These are phyloP conservation scores for Hemicentrotus pulcherrimus DNA, from an alignment of 35 echinoderm and acorn worm species.

Conservation along the genomic window DNA sequence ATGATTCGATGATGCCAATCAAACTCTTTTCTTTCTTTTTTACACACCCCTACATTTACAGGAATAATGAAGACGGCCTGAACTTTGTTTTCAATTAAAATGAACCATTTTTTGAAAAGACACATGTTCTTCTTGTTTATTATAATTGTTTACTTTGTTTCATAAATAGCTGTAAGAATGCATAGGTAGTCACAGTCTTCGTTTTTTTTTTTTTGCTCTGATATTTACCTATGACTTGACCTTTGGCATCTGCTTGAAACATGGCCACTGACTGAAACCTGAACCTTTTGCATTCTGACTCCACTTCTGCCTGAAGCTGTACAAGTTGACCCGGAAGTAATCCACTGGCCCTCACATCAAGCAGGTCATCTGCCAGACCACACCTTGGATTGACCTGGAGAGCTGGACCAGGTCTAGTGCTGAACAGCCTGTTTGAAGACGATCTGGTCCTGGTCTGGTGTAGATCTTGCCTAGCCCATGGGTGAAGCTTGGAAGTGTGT, in stretches of 20 bases:
- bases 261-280: background rate
- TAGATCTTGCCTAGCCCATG: background rate
- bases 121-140: too few relatives aligned
- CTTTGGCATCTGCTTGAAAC: background rate
- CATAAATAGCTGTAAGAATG: too few relatives aligned
- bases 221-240: background rate
- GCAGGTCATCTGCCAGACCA: conserved; percentile 14
- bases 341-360: conserved; percentile 32
- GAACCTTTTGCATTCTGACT: conserved; percentile 44
- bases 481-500: background rate
- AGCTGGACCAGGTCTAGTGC: background rate
- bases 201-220: too few relatives aligned
- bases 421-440: background rate
- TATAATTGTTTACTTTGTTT: too few relatives aligned
- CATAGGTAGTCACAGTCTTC: too few relatives aligned
- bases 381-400: background rate
- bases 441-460: background rate
- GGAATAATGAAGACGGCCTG: too few relatives aligned
- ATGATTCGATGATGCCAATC: too few relatives aligned
- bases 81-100: too few relatives aligned
- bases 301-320: conserved; percentile 14
- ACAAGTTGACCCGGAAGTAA: conserved; percentile 34
- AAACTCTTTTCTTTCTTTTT: too few relatives aligned
- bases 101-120: too few relatives aligned
- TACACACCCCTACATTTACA: too few relatives aligned